phyloP scores from a whole-genome alignment of 2,113 vertebrate genomes.

The Varanus komodoensis region DNA sequence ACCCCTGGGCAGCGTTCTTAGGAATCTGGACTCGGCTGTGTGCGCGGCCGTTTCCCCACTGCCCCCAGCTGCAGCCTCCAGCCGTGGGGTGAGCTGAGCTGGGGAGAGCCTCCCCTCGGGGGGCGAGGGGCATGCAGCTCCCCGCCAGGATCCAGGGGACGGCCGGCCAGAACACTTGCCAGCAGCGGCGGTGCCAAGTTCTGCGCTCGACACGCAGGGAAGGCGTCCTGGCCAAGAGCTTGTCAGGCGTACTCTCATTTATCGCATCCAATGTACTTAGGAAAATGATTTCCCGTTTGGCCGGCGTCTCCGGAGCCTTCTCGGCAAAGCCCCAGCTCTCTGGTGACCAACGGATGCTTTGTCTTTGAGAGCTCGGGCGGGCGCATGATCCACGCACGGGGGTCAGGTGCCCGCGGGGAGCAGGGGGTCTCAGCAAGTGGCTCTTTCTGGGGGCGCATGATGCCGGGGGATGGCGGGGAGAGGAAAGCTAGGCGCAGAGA shows the following conservation, averaged over 20 bases:
- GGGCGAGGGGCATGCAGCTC: slow-evolving; percentile 42
- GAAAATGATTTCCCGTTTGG: slow-evolving; percentile 77
- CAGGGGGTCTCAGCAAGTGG: too few species aligned
- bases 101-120: slow-evolving; percentile 23
- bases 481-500: too few species aligned
- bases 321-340: slow-evolving; percentile 69
- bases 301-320: slow-evolving; percentile 55
- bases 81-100: too few species aligned
- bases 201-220: slow-evolving; percentile 63
- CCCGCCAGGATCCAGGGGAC: slow-evolving; percentile 62
- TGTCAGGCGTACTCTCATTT: slow-evolving; percentile 72
- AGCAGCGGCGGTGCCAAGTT: slow-evolving; percentile 71
- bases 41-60: too few species aligned
- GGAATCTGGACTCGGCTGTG: too few species aligned
- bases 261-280: slow-evolving; percentile 75
- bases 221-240: slow-evolving; percentile 64
- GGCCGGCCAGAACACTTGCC: slow-evolving; percentile 70
- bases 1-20: too few species aligned
- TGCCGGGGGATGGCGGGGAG: too few species aligned
- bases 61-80: neutral
- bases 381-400: too few species aligned
- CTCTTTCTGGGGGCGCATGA: too few species aligned
- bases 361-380: neutral
- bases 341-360: slow-evolving; percentile 33
- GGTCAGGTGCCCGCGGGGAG: neutral